These are phyloP conservation scores for Coleophora deauratella DNA, from an alignment of 2,888 invertebrate genomes.

Conservation along the genomic window DNA sequence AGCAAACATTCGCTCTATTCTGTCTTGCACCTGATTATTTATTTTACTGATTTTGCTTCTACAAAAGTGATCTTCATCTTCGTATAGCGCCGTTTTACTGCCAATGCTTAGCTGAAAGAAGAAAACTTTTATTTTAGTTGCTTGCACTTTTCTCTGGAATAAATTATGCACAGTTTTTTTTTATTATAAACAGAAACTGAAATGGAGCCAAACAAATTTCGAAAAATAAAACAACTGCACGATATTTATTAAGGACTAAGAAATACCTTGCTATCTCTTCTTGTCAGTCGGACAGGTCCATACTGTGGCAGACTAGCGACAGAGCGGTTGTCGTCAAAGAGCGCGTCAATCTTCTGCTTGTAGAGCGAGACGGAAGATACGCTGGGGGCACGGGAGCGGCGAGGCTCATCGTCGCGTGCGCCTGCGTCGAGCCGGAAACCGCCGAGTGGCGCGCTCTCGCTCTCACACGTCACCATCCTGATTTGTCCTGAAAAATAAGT, in stretches of 20 bases:
- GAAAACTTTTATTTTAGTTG: conserved; percentile 5
- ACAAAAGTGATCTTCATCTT: conserved; percentile 59
- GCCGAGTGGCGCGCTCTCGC: conserved; percentile 47
- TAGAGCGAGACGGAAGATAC: conserved; percentile 78
- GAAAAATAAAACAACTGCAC: too few relatives aligned
- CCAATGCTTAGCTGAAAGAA: conserved; percentile 29
- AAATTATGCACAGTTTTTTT: too few relatives aligned
- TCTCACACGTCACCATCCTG: conserved; percentile 69
- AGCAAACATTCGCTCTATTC: conserved; percentile 89
- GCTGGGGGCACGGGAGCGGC: conserved; percentile 54
- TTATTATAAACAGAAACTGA: too few relatives aligned
- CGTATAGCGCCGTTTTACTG: conserved; percentile 45
- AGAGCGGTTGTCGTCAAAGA: conserved; percentile 84
- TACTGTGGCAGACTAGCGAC: conserved; percentile 63
- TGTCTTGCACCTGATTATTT: conserved; percentile 85
- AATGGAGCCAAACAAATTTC: too few relatives aligned
- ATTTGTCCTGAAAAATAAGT: too few relatives aligned
- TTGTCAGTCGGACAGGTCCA: conserved; percentile 30
- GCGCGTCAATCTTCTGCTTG: conserved; percentile 89
- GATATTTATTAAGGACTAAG: too few relatives aligned
- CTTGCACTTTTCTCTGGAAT: too few relatives aligned
- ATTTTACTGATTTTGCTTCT: conserved; percentile 50
- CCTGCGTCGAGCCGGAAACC: conserved; percentile 58
- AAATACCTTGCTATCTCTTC: conserved; percentile 51
- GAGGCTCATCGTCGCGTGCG: conserved; percentile 52